Percentiles rank a stretch among this genome's conserved stretches.
Conservation (phyloP, 2,888 invertebrate species). For the Cheilosia scutellata region DNA sequence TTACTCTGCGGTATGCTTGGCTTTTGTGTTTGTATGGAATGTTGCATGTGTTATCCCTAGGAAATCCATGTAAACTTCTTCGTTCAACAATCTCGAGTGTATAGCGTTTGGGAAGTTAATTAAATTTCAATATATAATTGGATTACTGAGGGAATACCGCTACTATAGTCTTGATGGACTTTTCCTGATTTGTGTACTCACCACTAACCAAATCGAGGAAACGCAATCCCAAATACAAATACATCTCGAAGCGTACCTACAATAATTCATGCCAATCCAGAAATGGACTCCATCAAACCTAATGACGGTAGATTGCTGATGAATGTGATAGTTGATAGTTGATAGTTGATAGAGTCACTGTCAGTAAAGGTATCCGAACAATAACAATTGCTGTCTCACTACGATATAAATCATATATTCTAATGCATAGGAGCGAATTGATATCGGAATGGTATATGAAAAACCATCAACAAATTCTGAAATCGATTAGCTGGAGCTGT, state of each 20-base stretch:
- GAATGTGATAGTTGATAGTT: background rate
- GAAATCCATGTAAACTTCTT: constrained; percentile 17
- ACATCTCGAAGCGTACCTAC: too few relatives aligned
- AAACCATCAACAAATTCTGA: constrained; percentile 2
- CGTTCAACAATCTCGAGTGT: background rate
- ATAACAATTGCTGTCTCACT: constrained; percentile 9
- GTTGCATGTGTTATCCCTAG: background rate
- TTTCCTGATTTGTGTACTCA: background rate
- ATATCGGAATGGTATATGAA: background rate
- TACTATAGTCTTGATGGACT: background rate
- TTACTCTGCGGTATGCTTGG: background rate
- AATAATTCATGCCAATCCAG: background rate
- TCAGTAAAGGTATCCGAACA: constrained; percentile 1
- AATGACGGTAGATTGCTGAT: background rate
- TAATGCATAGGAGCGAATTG: background rate
- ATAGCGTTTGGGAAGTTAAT: constrained; percentile 18
- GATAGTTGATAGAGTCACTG: background rate
- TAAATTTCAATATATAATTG: constrained; percentile 30
- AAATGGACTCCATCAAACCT: background rate
- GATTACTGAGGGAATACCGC: background rate
- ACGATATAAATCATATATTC: background rate
- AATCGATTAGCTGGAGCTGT: constrained; percentile 48
- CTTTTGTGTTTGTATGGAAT: background rate
- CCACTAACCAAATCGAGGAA: constrained; percentile 3
- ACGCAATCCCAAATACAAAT: background rate